These are phyloP conservation scores for Pao palembangensis DNA, from an alignment of 2,113 vertebrate genomes.

Conservation along the genomic window DNA sequence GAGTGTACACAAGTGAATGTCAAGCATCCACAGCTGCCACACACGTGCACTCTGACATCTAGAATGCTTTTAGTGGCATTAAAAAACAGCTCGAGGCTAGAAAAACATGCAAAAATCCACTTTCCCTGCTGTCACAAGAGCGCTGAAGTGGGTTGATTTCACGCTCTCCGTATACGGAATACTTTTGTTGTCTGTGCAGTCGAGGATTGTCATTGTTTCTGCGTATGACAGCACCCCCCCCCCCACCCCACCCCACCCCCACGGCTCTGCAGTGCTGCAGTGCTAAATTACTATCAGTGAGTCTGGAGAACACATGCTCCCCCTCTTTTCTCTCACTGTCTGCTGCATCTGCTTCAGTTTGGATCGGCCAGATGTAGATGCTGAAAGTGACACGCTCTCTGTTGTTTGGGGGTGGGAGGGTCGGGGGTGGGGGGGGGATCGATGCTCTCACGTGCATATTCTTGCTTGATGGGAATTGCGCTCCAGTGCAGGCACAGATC, in stretches of 20 bases:
- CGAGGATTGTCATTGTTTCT: constrained; percentile 50
- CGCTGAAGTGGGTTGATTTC: no score
- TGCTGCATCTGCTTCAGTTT: constrained; percentile 13
- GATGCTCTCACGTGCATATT: constrained; percentile 44
- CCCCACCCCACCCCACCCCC: constrained; percentile 43
- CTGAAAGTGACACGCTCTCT: constrained; percentile 4
- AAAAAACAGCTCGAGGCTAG: no score
- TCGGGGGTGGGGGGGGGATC: background rate
- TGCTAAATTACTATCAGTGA: constrained; percentile 67
- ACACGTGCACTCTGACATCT: constrained; percentile 10
- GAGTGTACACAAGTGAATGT: constrained; percentile 43
- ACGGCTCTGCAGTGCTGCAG: constrained; percentile 69
- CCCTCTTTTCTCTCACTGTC: constrained; percentile 44
- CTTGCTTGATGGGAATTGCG: constrained; percentile 48
- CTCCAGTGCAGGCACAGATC: constrained; percentile 47
- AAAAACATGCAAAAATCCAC: no score
- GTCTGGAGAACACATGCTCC: constrained; percentile 60
- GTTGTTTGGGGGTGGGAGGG: constrained; percentile 3
- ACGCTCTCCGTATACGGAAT: no score
- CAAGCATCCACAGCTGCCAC: constrained; percentile 24
- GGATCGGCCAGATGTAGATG: background rate
- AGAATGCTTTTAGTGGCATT: background rate
- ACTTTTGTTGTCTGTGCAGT: constrained; percentile 30
- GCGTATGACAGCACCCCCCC: constrained; percentile 54
- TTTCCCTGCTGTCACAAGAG: no score